phyloP scores from a whole-genome alignment of 2,888 invertebrate species.

The Eustalomyia histrio region DNA sequence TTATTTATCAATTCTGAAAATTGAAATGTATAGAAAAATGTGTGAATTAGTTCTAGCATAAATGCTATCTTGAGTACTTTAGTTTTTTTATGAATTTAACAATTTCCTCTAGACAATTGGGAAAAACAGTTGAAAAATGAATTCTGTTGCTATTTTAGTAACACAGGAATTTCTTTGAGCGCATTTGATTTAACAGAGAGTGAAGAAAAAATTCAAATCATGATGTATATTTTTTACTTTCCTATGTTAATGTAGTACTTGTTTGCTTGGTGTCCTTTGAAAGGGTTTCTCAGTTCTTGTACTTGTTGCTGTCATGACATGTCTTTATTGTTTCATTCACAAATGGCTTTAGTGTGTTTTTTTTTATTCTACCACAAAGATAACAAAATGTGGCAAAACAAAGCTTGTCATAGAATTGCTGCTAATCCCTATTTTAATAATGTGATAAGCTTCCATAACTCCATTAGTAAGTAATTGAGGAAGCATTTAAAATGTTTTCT shows the following conservation, averaged over 20 bases:
- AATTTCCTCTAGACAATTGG: too few relatives aligned
- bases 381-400: slow-evolving; percentile 64
- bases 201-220: slow-evolving; percentile 21
- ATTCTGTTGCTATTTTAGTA: neutral
- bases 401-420: slow-evolving; percentile 48
- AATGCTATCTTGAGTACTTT: too few relatives aligned
- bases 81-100: too few relatives aligned
- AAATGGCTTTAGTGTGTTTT: slow-evolving; percentile 45
- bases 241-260: slow-evolving; percentile 33
- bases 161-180: neutral
- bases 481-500: neutral
- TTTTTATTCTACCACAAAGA: slow-evolving; percentile 51
- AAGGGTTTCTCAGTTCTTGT: slow-evolving; percentile 48
- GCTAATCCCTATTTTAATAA: slow-evolving; percentile 51
- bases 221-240: slow-evolving; percentile 23
- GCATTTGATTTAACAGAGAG: neutral
- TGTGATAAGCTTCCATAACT: slow-evolving; percentile 60
- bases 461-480: slow-evolving; percentile 47
- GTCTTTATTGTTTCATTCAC: slow-evolving; percentile 57
- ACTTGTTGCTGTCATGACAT: slow-evolving; percentile 61
- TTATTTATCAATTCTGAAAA: too few relatives aligned
- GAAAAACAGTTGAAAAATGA: too few relatives aligned
- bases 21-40: too few relatives aligned
- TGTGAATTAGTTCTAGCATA: too few relatives aligned
- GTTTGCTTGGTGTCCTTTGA: slow-evolving; percentile 50